Evolutionary conservation across 1,140 invertebrate genomes (phyloP).

Genomic region (Caenorhabditis briggsae): DNA sequence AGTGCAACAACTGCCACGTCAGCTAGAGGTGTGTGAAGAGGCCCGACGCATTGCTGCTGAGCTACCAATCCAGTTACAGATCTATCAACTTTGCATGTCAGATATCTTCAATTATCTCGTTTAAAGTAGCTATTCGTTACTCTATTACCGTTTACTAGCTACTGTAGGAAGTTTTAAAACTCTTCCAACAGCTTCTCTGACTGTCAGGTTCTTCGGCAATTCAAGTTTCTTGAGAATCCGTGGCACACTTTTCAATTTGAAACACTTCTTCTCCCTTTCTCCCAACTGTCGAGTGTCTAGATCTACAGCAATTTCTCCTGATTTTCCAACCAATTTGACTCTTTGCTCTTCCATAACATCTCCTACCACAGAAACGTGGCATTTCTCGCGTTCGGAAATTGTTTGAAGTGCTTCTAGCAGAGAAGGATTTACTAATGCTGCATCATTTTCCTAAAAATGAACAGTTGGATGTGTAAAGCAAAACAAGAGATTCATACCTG

Average conservation of each 20-base stretch:
- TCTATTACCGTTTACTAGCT: constrained; percentile 93
- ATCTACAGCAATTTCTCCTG: constrained; percentile 83
- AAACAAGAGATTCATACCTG: constrained; percentile 77
- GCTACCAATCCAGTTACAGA: constrained; percentile 95
- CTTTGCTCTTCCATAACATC: constrained; percentile 89
- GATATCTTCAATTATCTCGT: constrained; percentile 57
- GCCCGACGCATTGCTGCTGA: constrained; percentile 97
- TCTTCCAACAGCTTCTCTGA: constrained; percentile 84
- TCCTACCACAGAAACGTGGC: constrained; percentile 92
- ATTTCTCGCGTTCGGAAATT: constrained; percentile 89
- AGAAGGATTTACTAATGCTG: constrained; percentile 80
- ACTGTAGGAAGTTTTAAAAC: constrained; percentile 91
- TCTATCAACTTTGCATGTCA: constrained; percentile 84
- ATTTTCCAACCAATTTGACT: constrained; percentile 76
- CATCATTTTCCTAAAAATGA: constrained; percentile 87
- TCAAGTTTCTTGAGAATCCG: constrained; percentile 78
- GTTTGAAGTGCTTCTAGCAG: constrained; percentile 83
- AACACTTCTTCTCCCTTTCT: constrained; percentile 86
- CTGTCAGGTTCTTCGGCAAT: constrained; percentile 81
- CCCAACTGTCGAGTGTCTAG: constrained; percentile 91
- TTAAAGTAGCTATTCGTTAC: constrained; percentile 83
- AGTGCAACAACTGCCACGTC: constrained; percentile 93
- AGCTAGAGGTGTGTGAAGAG: constrained; percentile 92
- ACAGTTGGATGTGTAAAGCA: neutral
- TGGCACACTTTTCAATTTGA: constrained; percentile 50